These are phyloP conservation scores for Drosophila equinoxialis DNA, from an alignment of 1,140 invertebrate genomes.

Conservation along the genomic window DNA sequence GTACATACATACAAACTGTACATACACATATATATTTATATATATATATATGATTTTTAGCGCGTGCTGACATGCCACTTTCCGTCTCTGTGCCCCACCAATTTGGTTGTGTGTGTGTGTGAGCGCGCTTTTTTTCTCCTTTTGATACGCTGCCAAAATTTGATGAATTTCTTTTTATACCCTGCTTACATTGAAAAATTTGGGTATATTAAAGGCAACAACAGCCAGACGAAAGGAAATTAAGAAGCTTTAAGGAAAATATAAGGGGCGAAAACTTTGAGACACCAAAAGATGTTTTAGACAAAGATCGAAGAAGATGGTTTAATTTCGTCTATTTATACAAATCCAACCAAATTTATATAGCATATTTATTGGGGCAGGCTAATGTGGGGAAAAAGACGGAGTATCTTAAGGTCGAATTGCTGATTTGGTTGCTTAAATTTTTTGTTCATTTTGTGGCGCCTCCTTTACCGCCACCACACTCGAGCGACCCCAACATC, in stretches of 20 bases:
- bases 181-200: neutral
- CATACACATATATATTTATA: constrained; percentile 6
- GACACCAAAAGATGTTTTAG: too few relatives aligned
- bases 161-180: constrained; percentile 69
- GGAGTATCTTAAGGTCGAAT: neutral
- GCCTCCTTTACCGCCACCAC: too few relatives aligned
- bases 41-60: constrained; percentile 20
- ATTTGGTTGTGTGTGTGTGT: neutral
- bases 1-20: neutral
- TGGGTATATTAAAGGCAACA: neutral
- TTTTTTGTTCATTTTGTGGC: constrained; percentile 55
- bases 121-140: constrained; percentile 28
- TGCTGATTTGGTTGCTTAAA: neutral
- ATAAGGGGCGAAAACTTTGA: neutral
- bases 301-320: too few relatives aligned
- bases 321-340: too few relatives aligned
- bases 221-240: too few relatives aligned
- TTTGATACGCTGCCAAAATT: constrained; percentile 70
- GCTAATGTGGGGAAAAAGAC: neutral
- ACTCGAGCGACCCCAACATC: too few relatives aligned
- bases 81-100: constrained; percentile 31
- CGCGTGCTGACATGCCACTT: constrained; percentile 74
- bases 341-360: neutral
- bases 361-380: neutral
- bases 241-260: too few relatives aligned